Conservation (phyloP, 2,888 invertebrate genomes). For the Calliphora vomitoria region DNA sequence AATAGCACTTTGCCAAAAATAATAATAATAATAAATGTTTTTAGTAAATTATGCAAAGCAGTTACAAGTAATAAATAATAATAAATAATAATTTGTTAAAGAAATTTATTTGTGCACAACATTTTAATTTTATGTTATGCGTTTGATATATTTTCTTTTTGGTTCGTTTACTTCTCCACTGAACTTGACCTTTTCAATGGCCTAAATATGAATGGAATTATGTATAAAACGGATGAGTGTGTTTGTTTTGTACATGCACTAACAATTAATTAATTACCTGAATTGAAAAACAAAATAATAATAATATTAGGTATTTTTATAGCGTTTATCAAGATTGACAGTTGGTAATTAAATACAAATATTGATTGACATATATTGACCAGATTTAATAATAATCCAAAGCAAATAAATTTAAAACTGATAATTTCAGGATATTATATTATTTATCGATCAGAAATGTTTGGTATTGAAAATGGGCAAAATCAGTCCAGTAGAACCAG, state of each 20-base stretch:
- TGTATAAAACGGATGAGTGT: background rate
- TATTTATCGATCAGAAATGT: too few relatives aligned
- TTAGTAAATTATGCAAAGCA: conserved; percentile 12
- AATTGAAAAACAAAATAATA: background rate
- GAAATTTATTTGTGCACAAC: conserved; percentile 51
- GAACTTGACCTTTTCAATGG: conserved; percentile 67
- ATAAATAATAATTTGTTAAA: background rate
- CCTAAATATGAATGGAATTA: conserved; percentile 16
- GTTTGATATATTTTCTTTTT: conserved; percentile 18
- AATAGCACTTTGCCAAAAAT: conserved; percentile 34
- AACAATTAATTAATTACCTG: conserved; percentile 24
- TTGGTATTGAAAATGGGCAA: too few relatives aligned
- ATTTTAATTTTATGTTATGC: conserved; percentile 38
- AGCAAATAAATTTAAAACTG: background rate
- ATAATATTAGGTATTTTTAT: background rate
- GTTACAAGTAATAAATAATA: conserved; percentile 11
- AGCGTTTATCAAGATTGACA: background rate
- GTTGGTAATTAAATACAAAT: conserved; percentile 29
- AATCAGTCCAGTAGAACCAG: too few relatives aligned
- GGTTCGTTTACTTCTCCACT: conserved; percentile 9
- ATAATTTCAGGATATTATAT: too few relatives aligned
- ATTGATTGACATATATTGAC: conserved; percentile 25
- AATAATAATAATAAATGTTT: background rate
- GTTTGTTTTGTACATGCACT: conserved; percentile 1
- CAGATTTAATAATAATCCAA: background rate